phyloP scores from a whole-genome alignment of 2,888 invertebrate genomes.

The Poecilobothrus nobilitatus region DNA sequence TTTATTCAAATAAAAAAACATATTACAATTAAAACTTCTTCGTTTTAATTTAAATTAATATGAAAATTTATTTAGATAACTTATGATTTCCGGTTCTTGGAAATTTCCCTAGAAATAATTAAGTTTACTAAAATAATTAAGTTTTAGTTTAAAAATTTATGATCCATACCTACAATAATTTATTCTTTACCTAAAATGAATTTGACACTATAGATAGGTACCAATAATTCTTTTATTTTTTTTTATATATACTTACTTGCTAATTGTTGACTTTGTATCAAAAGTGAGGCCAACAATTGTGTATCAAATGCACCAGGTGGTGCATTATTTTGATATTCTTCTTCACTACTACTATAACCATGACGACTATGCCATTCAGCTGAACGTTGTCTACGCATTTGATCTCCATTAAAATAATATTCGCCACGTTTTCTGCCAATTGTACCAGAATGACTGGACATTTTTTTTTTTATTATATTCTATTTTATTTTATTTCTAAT shows the following conservation, averaged over 20 bases:
- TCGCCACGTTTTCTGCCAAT: conserved; percentile 43
- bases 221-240: too few species aligned
- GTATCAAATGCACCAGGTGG: conserved; percentile 45
- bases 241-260: conserved; percentile 45
- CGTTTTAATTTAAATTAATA: too few species aligned
- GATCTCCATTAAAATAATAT: conserved; percentile 39
- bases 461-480: conserved; percentile 24
- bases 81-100: too few species aligned
- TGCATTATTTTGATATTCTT: conserved; percentile 47
- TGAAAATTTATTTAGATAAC: too few species aligned
- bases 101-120: too few species aligned
- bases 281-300: conserved; percentile 49
- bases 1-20: too few species aligned
- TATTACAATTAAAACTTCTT: too few species aligned
- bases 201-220: too few species aligned
- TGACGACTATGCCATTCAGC: conserved; percentile 51
- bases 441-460: conserved; percentile 45
- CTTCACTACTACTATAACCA: conserved; percentile 50
- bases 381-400: conserved; percentile 48
- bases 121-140: too few species aligned
- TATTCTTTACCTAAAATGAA: too few species aligned
- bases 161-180: too few species aligned
- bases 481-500: background rate
- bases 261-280: conserved; percentile 52
- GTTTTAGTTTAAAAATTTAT: too few species aligned